Percentiles rank a stretch among this genome's conserved stretches.
These are phyloP conservation scores for Delia radicum DNA, from an alignment of 1,140 invertebrate species.

Conservation along the genomic window DNA sequence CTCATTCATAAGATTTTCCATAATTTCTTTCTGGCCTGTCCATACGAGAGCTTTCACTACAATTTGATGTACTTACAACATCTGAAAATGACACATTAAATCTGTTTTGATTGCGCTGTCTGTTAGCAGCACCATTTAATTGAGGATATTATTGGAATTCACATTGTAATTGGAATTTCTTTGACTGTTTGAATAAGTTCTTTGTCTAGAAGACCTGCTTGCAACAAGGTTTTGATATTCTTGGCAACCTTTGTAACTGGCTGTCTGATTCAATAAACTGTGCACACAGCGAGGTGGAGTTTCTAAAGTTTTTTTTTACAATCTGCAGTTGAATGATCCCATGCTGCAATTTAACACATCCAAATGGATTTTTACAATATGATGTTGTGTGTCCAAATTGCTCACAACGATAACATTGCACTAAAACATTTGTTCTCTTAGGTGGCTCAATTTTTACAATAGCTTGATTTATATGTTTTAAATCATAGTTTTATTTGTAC, in stretches of 20 bases:
- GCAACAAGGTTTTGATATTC: not conserved
- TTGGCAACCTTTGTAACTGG: slow-evolving; percentile 12
- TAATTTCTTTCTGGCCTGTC: not conserved
- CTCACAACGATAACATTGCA: slow-evolving; percentile 21
- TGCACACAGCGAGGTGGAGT: slow-evolving; percentile 43
- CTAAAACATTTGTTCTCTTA: not conserved
- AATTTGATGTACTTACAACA: not conserved
- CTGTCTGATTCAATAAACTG: slow-evolving; percentile 47
- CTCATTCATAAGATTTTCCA: not conserved
- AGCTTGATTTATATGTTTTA: not conserved
- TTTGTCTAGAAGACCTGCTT: not conserved
- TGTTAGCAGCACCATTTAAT: not conserved
- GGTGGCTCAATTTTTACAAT: slow-evolving; percentile 20
- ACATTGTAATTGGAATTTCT: not conserved
- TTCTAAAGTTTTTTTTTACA: slow-evolving; percentile 30
- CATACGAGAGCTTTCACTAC: not conserved
- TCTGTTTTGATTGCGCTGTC: not conserved
- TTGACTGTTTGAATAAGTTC: not conserved
- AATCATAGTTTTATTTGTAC: slow-evolving; percentile 15
- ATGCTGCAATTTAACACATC: slow-evolving; percentile 46
- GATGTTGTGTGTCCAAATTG: slow-evolving; percentile 13
- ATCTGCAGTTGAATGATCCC: slow-evolving; percentile 41
- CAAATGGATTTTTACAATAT: slow-evolving; percentile 13
- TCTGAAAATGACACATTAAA: not conserved
- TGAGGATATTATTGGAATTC: not conserved